A percentile compares a stretch with the other conserved stretches of the same genome.
These are phyloP conservation scores for Rotaria magnacalcarata DNA, from an alignment of 2,888 invertebrate species.

Conservation along the genomic window DNA sequence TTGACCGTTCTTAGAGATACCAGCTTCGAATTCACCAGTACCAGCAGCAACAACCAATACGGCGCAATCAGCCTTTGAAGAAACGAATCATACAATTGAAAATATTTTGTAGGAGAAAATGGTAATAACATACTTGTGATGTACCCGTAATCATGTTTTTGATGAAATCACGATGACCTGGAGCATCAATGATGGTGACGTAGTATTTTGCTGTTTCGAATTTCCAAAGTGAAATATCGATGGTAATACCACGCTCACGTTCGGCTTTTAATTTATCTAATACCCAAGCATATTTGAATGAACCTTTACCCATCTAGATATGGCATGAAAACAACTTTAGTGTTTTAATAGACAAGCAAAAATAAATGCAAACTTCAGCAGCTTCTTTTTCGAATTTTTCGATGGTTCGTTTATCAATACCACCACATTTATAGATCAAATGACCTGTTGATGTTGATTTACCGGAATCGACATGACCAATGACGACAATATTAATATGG, in stretches of 20 bases:
- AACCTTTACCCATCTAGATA: conserved; percentile 91
- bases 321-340: too few relatives aligned
- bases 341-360: too few relatives aligned
- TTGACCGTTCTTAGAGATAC: conserved; percentile 98
- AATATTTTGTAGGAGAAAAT: too few relatives aligned
- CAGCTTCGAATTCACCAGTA: conserved; percentile 98
- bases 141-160: conserved; percentile 99
- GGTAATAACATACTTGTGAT: conserved; percentile 56
- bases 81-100: too few relatives aligned
- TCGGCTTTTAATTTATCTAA: conserved; percentile 99
- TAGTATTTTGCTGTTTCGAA: conserved; percentile 92
- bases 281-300: conserved; percentile 99
- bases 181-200: conserved; percentile 98
- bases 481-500: conserved; percentile 28
- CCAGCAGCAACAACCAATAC: conserved; percentile 96
- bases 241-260: conserved; percentile 99
- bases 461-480: conserved; percentile 27
- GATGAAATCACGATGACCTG: conserved; percentile 99
- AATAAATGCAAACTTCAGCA: conserved; percentile 47
- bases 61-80: conserved; percentile 73
- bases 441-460: conserved; percentile 67
- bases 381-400: conserved; percentile 99
- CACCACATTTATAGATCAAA: conserved; percentile 99
- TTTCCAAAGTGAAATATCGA: conserved; percentile 96
- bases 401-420: conserved; percentile 99